A percentile compares a stretch with the other conserved stretches of the same genome.
Evolutionary conservation across 1,140 invertebrate species (phyloP).

Genomic region (Carposina sasakii): DNA sequence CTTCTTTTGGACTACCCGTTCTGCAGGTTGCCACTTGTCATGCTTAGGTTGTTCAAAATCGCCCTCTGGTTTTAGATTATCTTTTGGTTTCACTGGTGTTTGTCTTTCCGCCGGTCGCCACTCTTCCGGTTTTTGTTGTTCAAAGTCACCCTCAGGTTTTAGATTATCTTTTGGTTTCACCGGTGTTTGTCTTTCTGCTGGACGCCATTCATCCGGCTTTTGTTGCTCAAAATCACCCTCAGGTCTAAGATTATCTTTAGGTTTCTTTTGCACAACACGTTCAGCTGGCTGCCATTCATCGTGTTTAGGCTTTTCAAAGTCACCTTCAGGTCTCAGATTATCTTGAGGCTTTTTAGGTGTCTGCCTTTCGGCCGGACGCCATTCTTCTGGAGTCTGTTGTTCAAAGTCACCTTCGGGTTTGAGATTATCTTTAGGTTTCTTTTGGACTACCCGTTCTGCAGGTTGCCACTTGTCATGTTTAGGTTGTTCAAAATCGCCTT

Average conservation of each 20-base stretch:
- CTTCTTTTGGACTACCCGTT: conserved; percentile 63
- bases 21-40: conserved; percentile 65
- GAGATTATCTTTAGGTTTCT: conserved; percentile 74
- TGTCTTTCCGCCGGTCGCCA: conserved; percentile 70
- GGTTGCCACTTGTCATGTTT: conserved; percentile 66
- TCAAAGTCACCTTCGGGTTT: conserved; percentile 72
- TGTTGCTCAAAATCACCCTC: conserved; percentile 75
- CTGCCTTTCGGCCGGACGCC: conserved; percentile 52
- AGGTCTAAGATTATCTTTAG: conserved; percentile 72
- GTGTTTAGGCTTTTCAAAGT: conserved; percentile 70
- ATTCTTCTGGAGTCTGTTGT: conserved; percentile 39
- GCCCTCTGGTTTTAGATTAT: conserved; percentile 74
- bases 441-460: conserved; percentile 66
- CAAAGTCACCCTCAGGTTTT: conserved; percentile 65
- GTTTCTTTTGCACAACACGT: conserved; percentile 63
- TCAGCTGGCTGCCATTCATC: conserved; percentile 70
- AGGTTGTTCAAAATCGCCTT: conserved; percentile 77
- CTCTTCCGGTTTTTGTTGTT: conserved; percentile 70
- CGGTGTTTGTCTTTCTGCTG: conserved; percentile 47
- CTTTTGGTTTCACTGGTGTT: conserved; percentile 58
- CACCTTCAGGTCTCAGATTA: conserved; percentile 74
- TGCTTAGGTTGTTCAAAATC: conserved; percentile 71
- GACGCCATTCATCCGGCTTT: conserved; percentile 48
- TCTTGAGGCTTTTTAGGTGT: conserved; percentile 68
- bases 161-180: conserved; percentile 67